A percentile compares a stretch with the other conserved stretches of the same genome.
Evolutionary conservation across 1,140 invertebrate genomes (phyloP).

Genomic region (Drosophila willistoni): DNA sequence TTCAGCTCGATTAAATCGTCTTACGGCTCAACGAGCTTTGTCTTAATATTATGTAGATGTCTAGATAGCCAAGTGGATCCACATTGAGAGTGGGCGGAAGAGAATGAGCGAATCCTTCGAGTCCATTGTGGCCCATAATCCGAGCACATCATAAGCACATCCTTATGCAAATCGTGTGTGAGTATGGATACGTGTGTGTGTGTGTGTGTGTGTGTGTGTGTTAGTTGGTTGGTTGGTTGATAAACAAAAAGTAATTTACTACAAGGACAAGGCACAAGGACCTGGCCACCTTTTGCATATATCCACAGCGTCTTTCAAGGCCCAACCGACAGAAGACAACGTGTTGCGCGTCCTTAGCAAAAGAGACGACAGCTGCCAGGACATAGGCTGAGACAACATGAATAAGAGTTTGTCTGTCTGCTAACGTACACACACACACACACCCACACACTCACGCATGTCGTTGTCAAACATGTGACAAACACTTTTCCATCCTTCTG

Average conservation of each 20-base stretch:
- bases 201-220: slow-evolving; percentile 30
- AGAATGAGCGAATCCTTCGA: slow-evolving; percentile 19
- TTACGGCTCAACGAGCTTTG: slow-evolving; percentile 79
- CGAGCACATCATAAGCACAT: slow-evolving; percentile 79
- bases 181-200: no score
- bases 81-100: background rate
- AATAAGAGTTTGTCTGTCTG: slow-evolving; percentile 1
- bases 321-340: slow-evolving; percentile 42
- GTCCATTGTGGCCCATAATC: slow-evolving; percentile 72
- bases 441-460: background rate
- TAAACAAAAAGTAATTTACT: slow-evolving; percentile 81
- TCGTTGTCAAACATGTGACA: slow-evolving; percentile 64
- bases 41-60: slow-evolving; percentile 81
- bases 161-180: slow-evolving; percentile 72
- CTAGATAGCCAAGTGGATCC: slow-evolving; percentile 54
- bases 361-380: slow-evolving; percentile 40
- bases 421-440: background rate
- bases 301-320: slow-evolving; percentile 51
- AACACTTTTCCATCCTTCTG: slow-evolving; percentile 35
- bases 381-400: slow-evolving; percentile 14
- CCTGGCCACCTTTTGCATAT: slow-evolving; percentile 51
- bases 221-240: slow-evolving; percentile 56
- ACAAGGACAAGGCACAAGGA: slow-evolving; percentile 45
- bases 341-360: slow-evolving; percentile 77
- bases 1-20: slow-evolving; percentile 81